Conservation (phyloP, 2,888 invertebrate species). For the Iphiclides podalirius region DNA sequence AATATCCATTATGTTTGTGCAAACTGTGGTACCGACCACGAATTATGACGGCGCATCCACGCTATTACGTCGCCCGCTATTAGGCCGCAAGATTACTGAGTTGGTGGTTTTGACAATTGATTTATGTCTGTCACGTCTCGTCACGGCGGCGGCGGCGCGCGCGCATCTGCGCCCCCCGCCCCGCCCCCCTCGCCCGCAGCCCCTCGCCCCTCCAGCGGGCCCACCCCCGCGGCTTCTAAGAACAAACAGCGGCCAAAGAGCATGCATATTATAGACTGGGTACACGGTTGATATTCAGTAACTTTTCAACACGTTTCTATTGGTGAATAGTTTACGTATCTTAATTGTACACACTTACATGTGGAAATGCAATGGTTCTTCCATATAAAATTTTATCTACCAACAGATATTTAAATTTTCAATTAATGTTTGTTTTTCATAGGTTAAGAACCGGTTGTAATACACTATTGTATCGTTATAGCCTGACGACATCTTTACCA, state of each 20-base stretch:
- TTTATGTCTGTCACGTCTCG: slow-evolving; percentile 78
- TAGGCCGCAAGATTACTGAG: slow-evolving; percentile 64
- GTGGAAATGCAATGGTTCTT: too few relatives aligned
- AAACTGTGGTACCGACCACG: too few relatives aligned
- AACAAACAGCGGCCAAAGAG: slow-evolving; percentile 52
- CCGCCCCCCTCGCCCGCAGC: slow-evolving; percentile 14
- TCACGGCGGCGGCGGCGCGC: slow-evolving; percentile 70
- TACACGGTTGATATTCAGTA: not conserved
- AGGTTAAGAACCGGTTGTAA: too few relatives aligned
- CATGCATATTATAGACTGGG: slow-evolving; percentile 28
- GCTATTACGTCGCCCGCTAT: slow-evolving; percentile 47
- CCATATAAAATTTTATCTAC: too few relatives aligned
- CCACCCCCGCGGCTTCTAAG: slow-evolving; percentile 35
- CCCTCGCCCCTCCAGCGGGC: slow-evolving; percentile 6
- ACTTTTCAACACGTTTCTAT: too few relatives aligned
- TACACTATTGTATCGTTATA: too few relatives aligned
- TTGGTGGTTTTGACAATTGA: slow-evolving; percentile 75
- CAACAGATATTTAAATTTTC: too few relatives aligned
- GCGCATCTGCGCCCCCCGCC: slow-evolving; percentile 55
- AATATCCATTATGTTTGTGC: too few relatives aligned
- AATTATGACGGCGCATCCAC: slow-evolving; percentile 42
- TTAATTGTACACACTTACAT: too few relatives aligned
- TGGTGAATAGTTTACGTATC: too few relatives aligned
- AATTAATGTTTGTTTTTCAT: too few relatives aligned
- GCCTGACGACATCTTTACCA: too few relatives aligned